These are phyloP conservation scores for Myotis pilosus DNA, from an alignment of 2,797 vertebrate genomes.

Conservation along the genomic window DNA sequence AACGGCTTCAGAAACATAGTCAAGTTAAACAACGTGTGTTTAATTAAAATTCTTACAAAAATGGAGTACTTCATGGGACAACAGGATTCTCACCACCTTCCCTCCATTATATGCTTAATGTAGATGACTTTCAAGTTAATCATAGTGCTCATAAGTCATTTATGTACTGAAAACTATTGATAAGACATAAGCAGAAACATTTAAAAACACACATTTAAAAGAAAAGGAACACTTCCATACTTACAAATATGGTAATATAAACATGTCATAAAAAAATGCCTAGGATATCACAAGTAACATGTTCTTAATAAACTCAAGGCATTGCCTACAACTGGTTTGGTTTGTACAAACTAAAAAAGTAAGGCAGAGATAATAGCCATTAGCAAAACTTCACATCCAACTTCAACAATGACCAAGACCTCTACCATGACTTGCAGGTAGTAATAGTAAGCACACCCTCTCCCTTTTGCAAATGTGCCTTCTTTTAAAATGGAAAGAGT, in stretches of 20 bases:
- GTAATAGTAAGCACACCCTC: not conserved
- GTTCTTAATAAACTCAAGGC: not conserved
- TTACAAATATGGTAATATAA: slow-evolving; percentile 30
- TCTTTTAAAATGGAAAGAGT: slow-evolving; percentile 14
- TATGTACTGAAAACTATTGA: not conserved
- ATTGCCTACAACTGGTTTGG: not conserved
- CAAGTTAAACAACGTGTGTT: slow-evolving; percentile 20
- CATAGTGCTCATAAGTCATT: not conserved
- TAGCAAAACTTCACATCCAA: not conserved
- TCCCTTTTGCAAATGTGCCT: not conserved
- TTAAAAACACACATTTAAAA: slow-evolving; percentile 26
- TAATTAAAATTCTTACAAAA: slow-evolving; percentile 49
- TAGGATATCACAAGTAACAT: not conserved
- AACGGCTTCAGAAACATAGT: not conserved
- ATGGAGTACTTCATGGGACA: not conserved
- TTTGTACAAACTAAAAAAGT: slow-evolving; percentile 30
- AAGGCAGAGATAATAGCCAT: not conserved
- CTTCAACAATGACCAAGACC: not conserved
- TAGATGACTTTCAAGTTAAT: slow-evolving; percentile 14
- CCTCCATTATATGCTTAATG: not conserved
- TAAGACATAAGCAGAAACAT: not conserved
- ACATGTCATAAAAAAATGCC: not conserved
- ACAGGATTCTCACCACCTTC: not conserved
- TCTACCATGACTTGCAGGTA: not conserved
- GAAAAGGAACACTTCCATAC: not conserved